Evolutionary conservation across 2,888 invertebrate genomes (phyloP).

Genomic region (Melinaea marsaeus): DNA sequence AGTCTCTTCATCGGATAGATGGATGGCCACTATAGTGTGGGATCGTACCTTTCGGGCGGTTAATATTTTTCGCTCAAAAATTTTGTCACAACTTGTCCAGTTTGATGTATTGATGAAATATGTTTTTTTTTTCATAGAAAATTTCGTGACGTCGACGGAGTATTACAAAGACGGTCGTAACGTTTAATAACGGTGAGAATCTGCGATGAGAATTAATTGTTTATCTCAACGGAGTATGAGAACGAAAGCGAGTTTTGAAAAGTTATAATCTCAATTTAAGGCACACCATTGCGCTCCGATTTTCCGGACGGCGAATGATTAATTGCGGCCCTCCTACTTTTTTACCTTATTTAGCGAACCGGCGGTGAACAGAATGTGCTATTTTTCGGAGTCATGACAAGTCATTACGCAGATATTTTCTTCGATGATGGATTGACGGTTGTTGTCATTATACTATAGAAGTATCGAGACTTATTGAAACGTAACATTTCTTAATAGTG

Average conservation of each 20-base stretch:
- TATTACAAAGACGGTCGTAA: background rate
- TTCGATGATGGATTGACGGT: constrained; percentile 62
- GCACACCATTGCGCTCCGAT: constrained; percentile 30
- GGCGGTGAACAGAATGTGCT: constrained; percentile 59
- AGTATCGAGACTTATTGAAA: background rate
- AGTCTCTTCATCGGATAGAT: constrained; percentile 15
- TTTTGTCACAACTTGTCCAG: background rate
- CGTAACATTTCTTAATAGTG: background rate
- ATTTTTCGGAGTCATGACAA: constrained; percentile 54
- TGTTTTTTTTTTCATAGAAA: background rate
- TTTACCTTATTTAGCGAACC: constrained; percentile 61
- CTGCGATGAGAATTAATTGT: constrained; percentile 2
- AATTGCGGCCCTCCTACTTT: constrained; percentile 57
- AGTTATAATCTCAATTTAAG: constrained; percentile 25
- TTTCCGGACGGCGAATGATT: constrained; percentile 52
- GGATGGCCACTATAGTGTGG: constrained; percentile 18
- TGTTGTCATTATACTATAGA: constrained; percentile 34
- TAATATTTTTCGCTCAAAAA: constrained; percentile 8
- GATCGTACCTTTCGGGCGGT: constrained; percentile 12
- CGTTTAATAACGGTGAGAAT: background rate
- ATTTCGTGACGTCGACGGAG: too few species aligned
- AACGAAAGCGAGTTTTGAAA: constrained; percentile 7
- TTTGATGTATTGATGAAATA: background rate
- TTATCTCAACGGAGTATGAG: constrained; percentile 7
- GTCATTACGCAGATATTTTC: constrained; percentile 65